These are phyloP conservation scores for Calephelis perditalis DNA, from an alignment of 2,888 invertebrate genomes.

Conservation along the genomic window DNA sequence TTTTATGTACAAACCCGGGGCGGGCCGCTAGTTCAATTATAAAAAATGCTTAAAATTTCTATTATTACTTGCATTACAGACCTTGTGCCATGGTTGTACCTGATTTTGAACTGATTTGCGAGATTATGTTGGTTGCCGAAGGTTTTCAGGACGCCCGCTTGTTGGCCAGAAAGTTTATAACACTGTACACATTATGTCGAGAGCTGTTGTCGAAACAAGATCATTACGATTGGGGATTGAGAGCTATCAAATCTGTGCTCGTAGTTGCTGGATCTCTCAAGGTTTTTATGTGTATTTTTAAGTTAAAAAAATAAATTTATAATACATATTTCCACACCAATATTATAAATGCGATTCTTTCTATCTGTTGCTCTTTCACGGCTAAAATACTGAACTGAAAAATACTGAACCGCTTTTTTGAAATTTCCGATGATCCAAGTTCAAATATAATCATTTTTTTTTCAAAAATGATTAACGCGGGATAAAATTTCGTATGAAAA, in stretches of 20 bases:
- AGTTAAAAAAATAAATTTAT: too few species aligned
- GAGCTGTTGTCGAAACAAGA: conserved; percentile 96
- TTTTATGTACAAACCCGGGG: too few species aligned
- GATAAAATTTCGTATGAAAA: too few species aligned
- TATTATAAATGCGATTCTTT: too few species aligned
- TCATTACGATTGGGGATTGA: conserved; percentile 97
- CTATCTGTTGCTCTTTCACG: too few species aligned
- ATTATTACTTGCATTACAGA: conserved; percentile 57
- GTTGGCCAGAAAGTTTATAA: conserved; percentile 95
- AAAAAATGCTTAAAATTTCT: too few species aligned
- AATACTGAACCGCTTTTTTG: too few species aligned
- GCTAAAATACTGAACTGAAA: too few species aligned
- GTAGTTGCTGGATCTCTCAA: conserved; percentile 96
- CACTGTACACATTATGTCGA: conserved; percentile 91
- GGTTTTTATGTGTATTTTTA: conserved; percentile 45
- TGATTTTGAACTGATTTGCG: conserved; percentile 96
- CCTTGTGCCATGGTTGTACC: conserved; percentile 99
- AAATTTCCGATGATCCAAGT: too few species aligned
- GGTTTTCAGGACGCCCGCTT: conserved; percentile 95
- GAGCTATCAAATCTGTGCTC: conserved; percentile 96
- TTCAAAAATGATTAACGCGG: too few species aligned
- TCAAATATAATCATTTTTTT: too few species aligned
- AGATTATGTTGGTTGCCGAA: conserved; percentile 97
- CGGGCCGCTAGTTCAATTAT: background rate
- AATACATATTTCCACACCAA: too few species aligned